Base-by-base conservation (phyloP, 2,888 invertebrate genomes). In the Empis stercorea region DNA sequence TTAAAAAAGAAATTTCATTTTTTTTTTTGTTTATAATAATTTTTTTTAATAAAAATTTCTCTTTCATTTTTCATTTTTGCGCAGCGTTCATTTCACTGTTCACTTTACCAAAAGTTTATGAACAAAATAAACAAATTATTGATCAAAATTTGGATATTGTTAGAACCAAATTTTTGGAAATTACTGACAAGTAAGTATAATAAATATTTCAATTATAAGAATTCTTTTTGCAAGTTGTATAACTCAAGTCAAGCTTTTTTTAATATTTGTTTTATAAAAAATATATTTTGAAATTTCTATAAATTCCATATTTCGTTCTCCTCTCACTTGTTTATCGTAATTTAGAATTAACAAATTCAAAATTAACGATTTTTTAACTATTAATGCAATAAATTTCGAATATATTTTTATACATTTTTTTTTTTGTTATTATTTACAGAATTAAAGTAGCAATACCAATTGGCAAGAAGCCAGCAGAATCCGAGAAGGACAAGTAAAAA, bases 101-200 rank as follows among this genome's bases (percentile, higher is more conserved):
- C 78, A 86, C 94, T 58, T 76, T 95, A 73, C 96, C 96, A 54
- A 96, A 95, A 76, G 86, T 95, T 52, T 93, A 93, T 71, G 91
- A 92, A 75, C 84, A 86, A 74, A 92, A 93, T 79, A 89, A 93
- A 75, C 78, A 84, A 68, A 87, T 89, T 71, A 88, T 92, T 63
- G 92, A 93, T 74, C 84, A 87, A 69, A 87, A 92, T 71, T 75
- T 92, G 59, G 87, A 87, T 70, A 75, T 91, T 64, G 88, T 87
- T 62, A 81, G 83, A 73, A 82, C 79, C 68, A 91, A 89, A 76
- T 76, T 91, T 71, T 82, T 85, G 70, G 89, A 92, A 70, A 81
- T 92, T 66, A 80, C 87, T 62, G 80, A 85, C 66, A 92, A 91
- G 91, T 91, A 70, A 78, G 87, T 59, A 34, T 23, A 13, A 23